Conservation (phyloP, 2,888 invertebrate species). For the Oasisia sp. region DNA sequence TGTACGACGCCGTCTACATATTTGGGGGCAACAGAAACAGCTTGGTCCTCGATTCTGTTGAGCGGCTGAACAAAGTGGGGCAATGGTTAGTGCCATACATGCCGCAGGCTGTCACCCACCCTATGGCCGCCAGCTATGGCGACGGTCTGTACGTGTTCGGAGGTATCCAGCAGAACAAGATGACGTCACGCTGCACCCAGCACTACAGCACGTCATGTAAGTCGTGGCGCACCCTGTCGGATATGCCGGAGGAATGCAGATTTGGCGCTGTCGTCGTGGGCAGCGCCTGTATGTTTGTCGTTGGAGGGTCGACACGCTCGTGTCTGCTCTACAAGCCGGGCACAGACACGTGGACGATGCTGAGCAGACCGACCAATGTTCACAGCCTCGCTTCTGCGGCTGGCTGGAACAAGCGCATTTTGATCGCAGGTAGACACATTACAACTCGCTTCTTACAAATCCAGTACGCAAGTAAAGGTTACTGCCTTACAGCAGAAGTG, state of each 20-base stretch:
- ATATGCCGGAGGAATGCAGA: slow-evolving; percentile 39
- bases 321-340: too few species aligned
- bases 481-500: too few species aligned
- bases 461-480: too few species aligned
- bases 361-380: slow-evolving; percentile 31
- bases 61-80: not conserved
- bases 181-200: slow-evolving; percentile 27
- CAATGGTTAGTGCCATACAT: slow-evolving; percentile 19
- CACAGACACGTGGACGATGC: slow-evolving; percentile 33
- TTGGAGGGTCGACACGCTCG: too few species aligned
- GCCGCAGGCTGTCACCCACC: slow-evolving; percentile 34
- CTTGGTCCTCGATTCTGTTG: not conserved
- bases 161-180: slow-evolving; percentile 32
- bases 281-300: too few species aligned
- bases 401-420: slow-evolving; percentile 22
- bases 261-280: too few species aligned
- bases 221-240: slow-evolving; percentile 28
- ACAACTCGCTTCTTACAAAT: too few species aligned
- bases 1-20: slow-evolving; percentile 30
- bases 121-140: slow-evolving; percentile 31
- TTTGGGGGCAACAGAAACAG: slow-evolving; percentile 28
- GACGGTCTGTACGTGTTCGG: slow-evolving; percentile 34
- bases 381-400: slow-evolving; percentile 38
- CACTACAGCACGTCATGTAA: slow-evolving; percentile 34
- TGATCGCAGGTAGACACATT: not conserved